Evolutionary conservation across 2,797 vertebrate species (phyloP).

Genomic region (Morelia viridis): DNA sequence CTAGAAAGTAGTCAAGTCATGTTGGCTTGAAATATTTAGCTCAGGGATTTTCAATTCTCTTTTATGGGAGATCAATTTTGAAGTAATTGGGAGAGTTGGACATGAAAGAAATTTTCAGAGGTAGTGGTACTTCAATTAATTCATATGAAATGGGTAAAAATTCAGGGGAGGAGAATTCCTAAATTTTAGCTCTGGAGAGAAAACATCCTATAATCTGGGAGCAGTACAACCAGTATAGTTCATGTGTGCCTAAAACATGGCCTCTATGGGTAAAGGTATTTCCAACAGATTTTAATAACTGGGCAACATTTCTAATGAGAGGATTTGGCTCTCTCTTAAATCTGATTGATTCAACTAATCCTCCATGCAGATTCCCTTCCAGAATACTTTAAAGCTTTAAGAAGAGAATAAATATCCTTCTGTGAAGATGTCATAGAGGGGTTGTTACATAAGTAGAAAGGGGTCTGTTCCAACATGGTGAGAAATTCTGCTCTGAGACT

Average conservation of each 20-base stretch:
- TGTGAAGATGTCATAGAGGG: neutral
- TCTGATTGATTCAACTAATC: neutral
- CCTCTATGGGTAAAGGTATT: neutral
- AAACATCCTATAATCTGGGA: neutral
- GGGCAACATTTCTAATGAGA: neutral
- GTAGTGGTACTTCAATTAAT: neutral
- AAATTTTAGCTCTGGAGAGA: neutral
- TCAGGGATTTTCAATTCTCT: neutral
- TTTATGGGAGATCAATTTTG: neutral
- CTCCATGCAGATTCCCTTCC: neutral
- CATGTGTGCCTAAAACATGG: neutral
- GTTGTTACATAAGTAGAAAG: neutral
- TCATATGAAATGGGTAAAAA: neutral
- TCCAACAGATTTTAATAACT: neutral
- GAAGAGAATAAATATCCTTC: neutral
- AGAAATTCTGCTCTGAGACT: neutral
- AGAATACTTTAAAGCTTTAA: neutral
- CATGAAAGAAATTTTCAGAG: neutral
- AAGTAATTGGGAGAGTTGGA: neutral
- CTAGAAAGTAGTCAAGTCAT: neutral
- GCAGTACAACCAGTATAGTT: neutral
- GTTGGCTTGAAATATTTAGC: neutral
- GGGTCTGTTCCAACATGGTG: neutral
- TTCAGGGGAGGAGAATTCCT: neutral
- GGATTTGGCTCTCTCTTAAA: neutral